These are phyloP conservation scores for Pemphigus obesinymphae DNA, from an alignment of 1,140 invertebrate genomes.

Conservation along the genomic window DNA sequence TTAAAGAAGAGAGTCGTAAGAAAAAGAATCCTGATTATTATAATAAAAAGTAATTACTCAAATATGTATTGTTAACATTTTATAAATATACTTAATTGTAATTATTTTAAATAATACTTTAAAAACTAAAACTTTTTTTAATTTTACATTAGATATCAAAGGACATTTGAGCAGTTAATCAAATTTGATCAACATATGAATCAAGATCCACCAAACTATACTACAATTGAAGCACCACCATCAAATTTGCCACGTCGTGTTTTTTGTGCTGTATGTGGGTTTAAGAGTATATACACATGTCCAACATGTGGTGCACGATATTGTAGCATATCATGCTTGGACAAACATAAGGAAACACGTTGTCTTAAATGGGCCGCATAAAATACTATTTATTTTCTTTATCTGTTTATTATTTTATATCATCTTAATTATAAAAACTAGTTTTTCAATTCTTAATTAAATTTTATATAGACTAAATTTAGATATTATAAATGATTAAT, in stretches of 20 bases:
- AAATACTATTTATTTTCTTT: slow-evolving; percentile 28
- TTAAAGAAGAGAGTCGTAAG: slow-evolving; percentile 65
- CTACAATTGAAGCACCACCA: slow-evolving; percentile 55
- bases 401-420: too few relatives aligned
- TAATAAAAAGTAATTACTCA: slow-evolving; percentile 63
- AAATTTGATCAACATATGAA: slow-evolving; percentile 79
- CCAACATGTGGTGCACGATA: slow-evolving; percentile 87
- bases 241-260: slow-evolving; percentile 77
- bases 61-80: too few relatives aligned
- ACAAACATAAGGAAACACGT: slow-evolving; percentile 88
- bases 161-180: slow-evolving; percentile 81
- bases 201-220: slow-evolving; percentile 54
- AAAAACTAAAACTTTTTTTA: neutral
- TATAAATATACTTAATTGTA: too few relatives aligned
- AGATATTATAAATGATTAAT: too few relatives aligned
- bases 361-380: slow-evolving; percentile 88
- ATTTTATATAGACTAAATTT: too few relatives aligned
- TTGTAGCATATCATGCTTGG: slow-evolving; percentile 79
- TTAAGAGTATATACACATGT: slow-evolving; percentile 86
- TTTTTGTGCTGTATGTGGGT: slow-evolving; percentile 94
- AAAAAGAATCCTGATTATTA: slow-evolving; percentile 83
- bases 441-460: too few relatives aligned
- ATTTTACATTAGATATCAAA: slow-evolving; percentile 73
- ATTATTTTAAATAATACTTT: too few relatives aligned
- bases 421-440: neutral